A percentile compares a stretch with the other conserved stretches of the same genome.
phyloP scores from a whole-genome alignment of 2,888 invertebrate species.

The Prosopocoilus inquinatus region DNA sequence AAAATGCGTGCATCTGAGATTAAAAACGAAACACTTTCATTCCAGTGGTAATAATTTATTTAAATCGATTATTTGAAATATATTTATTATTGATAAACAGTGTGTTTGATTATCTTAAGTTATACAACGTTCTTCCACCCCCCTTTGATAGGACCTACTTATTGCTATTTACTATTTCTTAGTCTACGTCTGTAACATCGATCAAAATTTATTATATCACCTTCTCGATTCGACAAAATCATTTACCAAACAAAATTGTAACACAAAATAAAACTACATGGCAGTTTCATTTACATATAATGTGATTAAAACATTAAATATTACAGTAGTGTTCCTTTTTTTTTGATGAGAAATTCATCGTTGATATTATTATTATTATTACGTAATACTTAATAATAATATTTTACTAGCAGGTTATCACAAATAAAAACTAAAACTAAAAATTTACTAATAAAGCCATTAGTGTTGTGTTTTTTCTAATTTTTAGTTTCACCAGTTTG shows the following conservation, averaged over 20 bases:
- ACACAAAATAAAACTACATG: conserved; percentile 19
- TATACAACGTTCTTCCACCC: too few relatives aligned
- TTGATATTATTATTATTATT: too few relatives aligned
- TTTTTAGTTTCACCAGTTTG: too few relatives aligned
- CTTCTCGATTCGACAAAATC: not conserved
- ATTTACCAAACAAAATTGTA: not conserved
- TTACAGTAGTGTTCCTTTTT: not conserved
- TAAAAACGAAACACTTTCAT: conserved; percentile 19
- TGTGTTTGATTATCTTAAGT: not conserved
- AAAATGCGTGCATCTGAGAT: too few relatives aligned
- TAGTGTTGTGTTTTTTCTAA: too few relatives aligned
- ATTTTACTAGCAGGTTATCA: not conserved
- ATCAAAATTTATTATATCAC: not conserved
- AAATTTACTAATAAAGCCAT: not conserved
- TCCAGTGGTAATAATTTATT: conserved; percentile 27
- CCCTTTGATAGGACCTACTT: not conserved
- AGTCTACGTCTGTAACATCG: not conserved
- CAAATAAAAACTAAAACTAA: not conserved
- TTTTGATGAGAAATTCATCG: too few relatives aligned
- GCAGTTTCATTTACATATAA: conserved; percentile 12
- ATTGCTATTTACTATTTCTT: not conserved
- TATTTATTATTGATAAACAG: conserved; percentile 25
- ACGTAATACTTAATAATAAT: too few relatives aligned
- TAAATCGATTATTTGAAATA: conserved; percentile 27
- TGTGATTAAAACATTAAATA: not conserved